These are phyloP conservation scores for Eupsilia transversa DNA, from an alignment of 2,888 invertebrate genomes.

Conservation along the genomic window DNA sequence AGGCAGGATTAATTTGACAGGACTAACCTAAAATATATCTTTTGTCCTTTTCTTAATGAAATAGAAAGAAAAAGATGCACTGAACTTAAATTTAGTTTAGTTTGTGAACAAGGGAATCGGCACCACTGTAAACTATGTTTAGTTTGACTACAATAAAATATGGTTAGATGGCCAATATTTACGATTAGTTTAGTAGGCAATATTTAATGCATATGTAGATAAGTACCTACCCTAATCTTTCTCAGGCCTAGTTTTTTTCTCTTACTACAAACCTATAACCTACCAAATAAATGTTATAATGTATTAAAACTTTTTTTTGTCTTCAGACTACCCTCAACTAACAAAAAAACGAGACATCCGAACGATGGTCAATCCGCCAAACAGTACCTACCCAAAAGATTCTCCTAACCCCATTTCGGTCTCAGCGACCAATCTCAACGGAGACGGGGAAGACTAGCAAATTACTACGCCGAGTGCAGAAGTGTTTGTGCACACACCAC, in stretches of 20 bases:
- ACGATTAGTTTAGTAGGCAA: conserved; percentile 6
- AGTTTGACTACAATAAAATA: conserved; percentile 14
- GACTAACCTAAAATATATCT: no score
- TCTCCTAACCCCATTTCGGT: neutral
- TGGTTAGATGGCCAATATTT: neutral
- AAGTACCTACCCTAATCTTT: conserved; percentile 8
- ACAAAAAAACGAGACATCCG: neutral
- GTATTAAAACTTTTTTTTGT: neutral
- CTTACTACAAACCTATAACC: conserved; percentile 5
- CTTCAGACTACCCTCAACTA: neutral
- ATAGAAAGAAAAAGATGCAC: no score
- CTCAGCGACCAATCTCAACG: neutral
- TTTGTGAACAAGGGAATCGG: no score
- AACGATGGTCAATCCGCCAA: neutral
- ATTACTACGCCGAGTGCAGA: neutral
- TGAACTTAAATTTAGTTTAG: no score
- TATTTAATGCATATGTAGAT: neutral
- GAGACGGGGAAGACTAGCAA: neutral
- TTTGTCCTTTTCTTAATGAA: no score
- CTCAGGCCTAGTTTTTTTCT: conserved; percentile 18
- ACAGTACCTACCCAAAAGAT: neutral
- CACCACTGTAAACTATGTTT: conserved; percentile 34
- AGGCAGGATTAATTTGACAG: no score
- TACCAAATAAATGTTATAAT: conserved; percentile 39
- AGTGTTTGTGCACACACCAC: neutral